Base-by-base conservation (phyloP, 2,797 vertebrate species). In the Podarcis siculus region DNA sequence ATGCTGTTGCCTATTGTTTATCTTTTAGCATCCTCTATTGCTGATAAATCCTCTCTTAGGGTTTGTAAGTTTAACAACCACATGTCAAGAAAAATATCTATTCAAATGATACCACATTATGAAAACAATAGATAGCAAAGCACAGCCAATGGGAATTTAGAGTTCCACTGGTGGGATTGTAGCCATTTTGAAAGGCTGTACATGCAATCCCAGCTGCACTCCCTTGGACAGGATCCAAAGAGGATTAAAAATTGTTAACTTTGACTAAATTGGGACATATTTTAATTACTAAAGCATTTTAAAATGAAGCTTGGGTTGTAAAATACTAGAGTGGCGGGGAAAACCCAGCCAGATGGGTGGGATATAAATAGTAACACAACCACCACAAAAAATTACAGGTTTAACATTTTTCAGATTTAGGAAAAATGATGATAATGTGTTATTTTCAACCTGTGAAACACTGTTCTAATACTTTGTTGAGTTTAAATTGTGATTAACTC, bases 231-330 rank as follows among this genome's bases (percentile, higher is more conserved):
- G 3, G 49, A 73, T 15, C 2, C 64, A 69, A 86, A 32, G 8
- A 58, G 17, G 10, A 49, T 58, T 32, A 35, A 78, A 79, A 69
- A 35, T 49, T 21, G 1, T 64, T 64, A n/a, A 6, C 3, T 0
- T 0, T 19, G 89, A 88, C 79, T 66, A 49, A 81, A 82, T 42
- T 91, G 88, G 87, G 13, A 27, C 37, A 21, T 58, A 42, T 81
- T 82, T 84, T 6, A 64, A 93, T 93, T 92, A 86, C 89, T 95
- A 94, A 93, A 89, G 92, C 91, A 95, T 89, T 95, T 96, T 95
- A 95, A 96, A 93, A 92, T 93, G 96, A 96, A 96, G 94, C 94
- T 90, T 88, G 89, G 85, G 88, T 94, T 94, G 93, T 95, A 93
- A 94, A 96, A 55, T 55, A 55, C 49, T 55, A 55, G 49, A 55